Evolutionary conservation across 2,113 vertebrate genomes (phyloP), one percentile per base, ranked within the genome.

Genomic region (Cephalophus harveyi): DNA sequence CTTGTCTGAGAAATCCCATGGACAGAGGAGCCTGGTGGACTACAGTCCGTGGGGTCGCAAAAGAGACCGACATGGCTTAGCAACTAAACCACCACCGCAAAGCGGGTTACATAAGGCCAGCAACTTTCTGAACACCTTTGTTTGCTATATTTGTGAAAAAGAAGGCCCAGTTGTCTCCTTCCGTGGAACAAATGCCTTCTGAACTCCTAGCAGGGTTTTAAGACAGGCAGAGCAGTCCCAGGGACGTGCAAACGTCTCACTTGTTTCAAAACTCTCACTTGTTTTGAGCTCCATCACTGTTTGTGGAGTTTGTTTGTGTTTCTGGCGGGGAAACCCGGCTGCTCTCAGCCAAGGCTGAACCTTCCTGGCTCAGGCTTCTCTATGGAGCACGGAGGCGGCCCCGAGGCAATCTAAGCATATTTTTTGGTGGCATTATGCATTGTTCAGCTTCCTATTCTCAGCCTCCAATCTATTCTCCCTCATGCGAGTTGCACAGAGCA

Each of bases 401-500:
- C 85, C 97, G 93, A 97, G 98, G 97, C 98, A 98, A 97, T 89
- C 97, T 96, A 98, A 98, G 94, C 98, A 98, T 97, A 36, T 91
- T 96, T 95, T 81, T 91, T 54, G 96, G 64, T 96, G 94, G 79
- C 57, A 71, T 95, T 96, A 74, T 94, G 46, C 86, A 93, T 92
- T 71, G 91, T 97, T 98, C 92, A 48, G 10, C 97, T 97, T 97
- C 96, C 84, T 81, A 54, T 81, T 67, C 94, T 23, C 78, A 76
- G 96, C 89, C 95, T 81, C 52, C 15, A 2, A 84, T n/a, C 36
- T 57, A 71, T 48, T 97, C 28, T 89, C 40, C 87, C 82, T 94
- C 74, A 10, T 97, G 97, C 89, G 48, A 97, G 95, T 84, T 96
- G 92, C 92, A 97, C 82, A 96, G 52, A 90, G 91, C 96, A 94